phyloP scores from a whole-genome alignment of 2,888 invertebrate species.

The Rotaria macrura region DNA sequence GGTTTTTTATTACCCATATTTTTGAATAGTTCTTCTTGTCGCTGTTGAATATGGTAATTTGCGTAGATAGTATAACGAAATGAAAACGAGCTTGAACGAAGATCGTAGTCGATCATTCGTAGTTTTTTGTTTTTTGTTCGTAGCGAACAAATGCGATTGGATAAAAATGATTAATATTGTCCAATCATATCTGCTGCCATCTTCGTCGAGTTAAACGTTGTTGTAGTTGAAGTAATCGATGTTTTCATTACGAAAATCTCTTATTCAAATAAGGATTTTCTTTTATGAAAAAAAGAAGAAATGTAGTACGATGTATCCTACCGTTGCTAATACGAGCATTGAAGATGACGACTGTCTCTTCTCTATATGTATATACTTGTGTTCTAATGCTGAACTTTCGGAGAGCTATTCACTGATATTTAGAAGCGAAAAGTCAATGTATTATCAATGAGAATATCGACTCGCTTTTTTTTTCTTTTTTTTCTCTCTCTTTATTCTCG shows the following conservation, averaged over 20 bases:
- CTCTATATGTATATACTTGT: neutral
- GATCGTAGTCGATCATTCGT: neutral
- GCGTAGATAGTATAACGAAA: neutral
- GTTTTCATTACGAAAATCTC: neutral
- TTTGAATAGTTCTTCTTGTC: neutral
- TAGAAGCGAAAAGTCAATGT: constrained; percentile 24
- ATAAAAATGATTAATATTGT: neutral
- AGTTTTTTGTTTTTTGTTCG: neutral
- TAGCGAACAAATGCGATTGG: neutral
- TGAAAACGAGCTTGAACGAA: neutral
- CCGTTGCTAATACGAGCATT: neutral
- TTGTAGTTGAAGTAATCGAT: neutral
- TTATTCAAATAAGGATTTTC: neutral
- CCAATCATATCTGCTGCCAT: neutral
- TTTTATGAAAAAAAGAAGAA: neutral
- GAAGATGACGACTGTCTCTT: neutral
- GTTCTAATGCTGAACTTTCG: constrained; percentile 17
- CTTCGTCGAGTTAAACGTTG: neutral
- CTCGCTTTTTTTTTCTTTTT: neutral
- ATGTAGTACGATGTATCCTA: neutral
- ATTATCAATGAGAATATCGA: constrained; percentile 17
- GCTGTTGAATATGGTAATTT: neutral
- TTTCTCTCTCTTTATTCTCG: neutral
- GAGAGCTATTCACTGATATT: constrained; percentile 16
- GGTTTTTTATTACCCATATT: neutral